These are phyloP conservation scores for Takifugu bimaculatus DNA, from an alignment of 2,113 vertebrate genomes.

Conservation along the genomic window DNA sequence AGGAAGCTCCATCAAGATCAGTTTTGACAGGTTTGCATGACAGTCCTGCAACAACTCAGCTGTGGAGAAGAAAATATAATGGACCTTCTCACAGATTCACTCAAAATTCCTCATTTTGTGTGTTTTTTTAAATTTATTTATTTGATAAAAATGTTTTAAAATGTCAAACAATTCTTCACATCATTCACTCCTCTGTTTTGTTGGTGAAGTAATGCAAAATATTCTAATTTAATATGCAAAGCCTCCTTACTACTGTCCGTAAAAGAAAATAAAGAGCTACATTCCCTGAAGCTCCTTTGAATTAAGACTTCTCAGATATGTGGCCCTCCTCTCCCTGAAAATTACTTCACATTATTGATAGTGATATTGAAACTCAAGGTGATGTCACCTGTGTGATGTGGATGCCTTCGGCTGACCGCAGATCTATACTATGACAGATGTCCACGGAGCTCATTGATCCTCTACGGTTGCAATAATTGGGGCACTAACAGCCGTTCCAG, in stretches of 20 bases:
- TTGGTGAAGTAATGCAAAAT: not conserved
- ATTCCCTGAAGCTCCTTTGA: not conserved
- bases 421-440: slow-evolving; percentile 37
- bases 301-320: not conserved
- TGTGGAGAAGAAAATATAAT: slow-evolving; percentile 22
- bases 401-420: slow-evolving; percentile 1
- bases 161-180: too few relatives aligned
- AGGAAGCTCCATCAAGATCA: slow-evolving; percentile 97
- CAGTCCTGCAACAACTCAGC: slow-evolving; percentile 32
- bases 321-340: not conserved
- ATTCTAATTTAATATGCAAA: slow-evolving; percentile 17
- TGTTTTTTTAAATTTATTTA: too few relatives aligned
- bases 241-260: slow-evolving; percentile 7
- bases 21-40: slow-evolving; percentile 90
- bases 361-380: slow-evolving; percentile 3
- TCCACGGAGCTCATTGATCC: slow-evolving; percentile 36
- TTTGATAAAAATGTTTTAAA: too few relatives aligned
- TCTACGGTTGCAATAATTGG: slow-evolving; percentile 21
- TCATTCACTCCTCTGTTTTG: too few relatives aligned
- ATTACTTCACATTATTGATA: slow-evolving; percentile 17
- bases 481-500: not conserved
- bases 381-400: slow-evolving; percentile 18
- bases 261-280: slow-evolving; percentile 3
- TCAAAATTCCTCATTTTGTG: not conserved
- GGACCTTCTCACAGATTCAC: not conserved